Conservation (phyloP, 2,888 invertebrate species). For the Platycnemis pennipes region DNA sequence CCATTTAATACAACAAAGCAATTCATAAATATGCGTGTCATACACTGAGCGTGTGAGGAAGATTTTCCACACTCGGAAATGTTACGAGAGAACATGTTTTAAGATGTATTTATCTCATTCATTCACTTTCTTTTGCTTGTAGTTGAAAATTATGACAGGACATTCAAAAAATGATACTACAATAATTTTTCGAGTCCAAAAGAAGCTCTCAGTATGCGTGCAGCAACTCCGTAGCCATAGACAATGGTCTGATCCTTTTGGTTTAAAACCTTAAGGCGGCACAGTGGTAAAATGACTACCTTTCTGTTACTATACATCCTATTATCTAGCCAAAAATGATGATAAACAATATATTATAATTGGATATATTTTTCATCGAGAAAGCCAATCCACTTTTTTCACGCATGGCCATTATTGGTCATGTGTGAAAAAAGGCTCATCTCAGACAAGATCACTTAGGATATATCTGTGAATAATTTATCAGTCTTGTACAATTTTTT, state of each 20-base stretch:
- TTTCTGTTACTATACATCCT: too few relatives aligned
- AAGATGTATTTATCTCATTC: background rate
- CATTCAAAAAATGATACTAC: background rate
- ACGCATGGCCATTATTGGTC: too few relatives aligned
- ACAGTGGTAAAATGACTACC: too few relatives aligned
- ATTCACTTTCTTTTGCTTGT: background rate
- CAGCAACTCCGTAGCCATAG: background rate
- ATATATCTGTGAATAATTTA: too few relatives aligned
- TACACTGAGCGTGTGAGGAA: background rate
- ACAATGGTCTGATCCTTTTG: background rate
- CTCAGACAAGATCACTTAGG: too few relatives aligned
- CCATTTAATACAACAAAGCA: background rate
- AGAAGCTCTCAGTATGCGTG: background rate
- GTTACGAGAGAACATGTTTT: background rate
- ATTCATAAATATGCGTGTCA: background rate
- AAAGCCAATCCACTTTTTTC: too few relatives aligned
- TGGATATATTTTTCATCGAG: too few relatives aligned
- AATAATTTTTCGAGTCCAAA: background rate
- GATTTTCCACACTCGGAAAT: background rate
- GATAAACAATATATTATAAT: too few relatives aligned
- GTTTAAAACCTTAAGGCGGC: too few relatives aligned
- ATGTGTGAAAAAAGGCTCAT: too few relatives aligned
- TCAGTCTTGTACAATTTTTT: too few relatives aligned
- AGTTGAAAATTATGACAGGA: background rate
- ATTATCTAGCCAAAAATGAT: too few relatives aligned